phyloP scores from a whole-genome alignment of 2,797 vertebrate genomes.

The Enteromius mattozi region DNA sequence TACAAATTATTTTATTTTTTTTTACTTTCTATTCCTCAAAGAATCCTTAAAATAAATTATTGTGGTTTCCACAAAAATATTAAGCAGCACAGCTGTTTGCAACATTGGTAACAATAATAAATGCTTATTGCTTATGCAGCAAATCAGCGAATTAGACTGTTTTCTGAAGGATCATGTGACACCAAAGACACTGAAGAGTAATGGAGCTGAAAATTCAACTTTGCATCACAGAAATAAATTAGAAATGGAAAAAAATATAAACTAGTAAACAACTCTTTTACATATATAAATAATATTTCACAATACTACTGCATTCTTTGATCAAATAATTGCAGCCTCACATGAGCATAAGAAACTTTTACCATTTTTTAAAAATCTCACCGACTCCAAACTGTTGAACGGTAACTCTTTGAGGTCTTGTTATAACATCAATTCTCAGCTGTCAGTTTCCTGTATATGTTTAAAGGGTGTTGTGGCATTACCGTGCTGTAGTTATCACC shows the following conservation, averaged over 20 bases:
- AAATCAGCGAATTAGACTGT: neutral
- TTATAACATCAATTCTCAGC: constrained; percentile 33
- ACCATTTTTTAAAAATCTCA: neutral
- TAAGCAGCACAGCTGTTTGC: neutral
- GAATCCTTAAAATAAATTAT: neutral
- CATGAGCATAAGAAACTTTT: neutral
- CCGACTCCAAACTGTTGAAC: neutral
- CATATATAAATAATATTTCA: neutral
- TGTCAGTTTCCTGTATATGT: constrained; percentile 42
- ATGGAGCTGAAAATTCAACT: neutral
- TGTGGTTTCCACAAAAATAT: neutral
- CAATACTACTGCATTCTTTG: neutral
- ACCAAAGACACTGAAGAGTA: neutral
- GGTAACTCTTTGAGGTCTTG: constrained; percentile 9
- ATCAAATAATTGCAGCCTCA: neutral
- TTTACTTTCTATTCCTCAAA: neutral
- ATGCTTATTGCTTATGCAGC: neutral
- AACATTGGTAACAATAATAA: neutral
- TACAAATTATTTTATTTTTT: neutral
- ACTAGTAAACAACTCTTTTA: neutral
- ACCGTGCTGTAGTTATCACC: constrained; percentile 53
- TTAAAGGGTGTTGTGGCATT: constrained; percentile 40
- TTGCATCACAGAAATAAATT: neutral
- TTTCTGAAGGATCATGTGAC: neutral
- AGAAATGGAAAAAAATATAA: neutral